Percentiles rank a stretch among this genome's conserved stretches.
phyloP scores from a whole-genome alignment of 2,888 invertebrate species.

The Scaeva pyrastri region DNA sequence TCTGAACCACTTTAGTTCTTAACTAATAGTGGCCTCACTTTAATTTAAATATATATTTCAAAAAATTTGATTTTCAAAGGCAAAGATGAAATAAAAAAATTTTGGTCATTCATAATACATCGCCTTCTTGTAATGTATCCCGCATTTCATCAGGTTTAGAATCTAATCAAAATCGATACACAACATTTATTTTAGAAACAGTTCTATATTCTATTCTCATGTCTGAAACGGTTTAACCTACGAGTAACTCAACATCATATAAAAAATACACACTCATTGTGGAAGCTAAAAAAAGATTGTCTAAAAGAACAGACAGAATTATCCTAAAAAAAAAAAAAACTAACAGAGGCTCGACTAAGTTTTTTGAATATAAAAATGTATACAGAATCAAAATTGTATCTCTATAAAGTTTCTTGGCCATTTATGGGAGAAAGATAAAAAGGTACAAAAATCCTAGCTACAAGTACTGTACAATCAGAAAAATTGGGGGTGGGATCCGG shows the following conservation, averaged over 20 bases:
- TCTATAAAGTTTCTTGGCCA: conserved; percentile 61
- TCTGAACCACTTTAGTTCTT: no score
- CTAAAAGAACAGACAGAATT: no score
- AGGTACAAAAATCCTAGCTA: conserved; percentile 67
- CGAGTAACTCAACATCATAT: neutral
- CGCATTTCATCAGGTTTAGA: no score
- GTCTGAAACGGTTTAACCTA: neutral
- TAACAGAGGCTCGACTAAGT: neutral
- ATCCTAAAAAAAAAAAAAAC: no score
- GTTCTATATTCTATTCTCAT: neutral
- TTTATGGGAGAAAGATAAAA: conserved; percentile 61
- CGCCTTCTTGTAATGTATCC: neutral
- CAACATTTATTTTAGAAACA: neutral
- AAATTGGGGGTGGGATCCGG: conserved; percentile 54
- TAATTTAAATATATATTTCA: no score
- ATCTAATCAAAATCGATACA: neutral
- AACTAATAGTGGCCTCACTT: no score
- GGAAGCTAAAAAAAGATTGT: neutral
- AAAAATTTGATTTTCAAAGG: no score
- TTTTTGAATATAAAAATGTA: neutral
- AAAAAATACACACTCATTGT: neutral
- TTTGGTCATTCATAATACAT: neutral
- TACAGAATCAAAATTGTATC: conserved; percentile 33
- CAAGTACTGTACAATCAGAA: neutral
- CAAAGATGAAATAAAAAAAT: neutral